Conservation (phyloP, 2,797 vertebrate genomes). For the Malurus leucopterus region DNA sequence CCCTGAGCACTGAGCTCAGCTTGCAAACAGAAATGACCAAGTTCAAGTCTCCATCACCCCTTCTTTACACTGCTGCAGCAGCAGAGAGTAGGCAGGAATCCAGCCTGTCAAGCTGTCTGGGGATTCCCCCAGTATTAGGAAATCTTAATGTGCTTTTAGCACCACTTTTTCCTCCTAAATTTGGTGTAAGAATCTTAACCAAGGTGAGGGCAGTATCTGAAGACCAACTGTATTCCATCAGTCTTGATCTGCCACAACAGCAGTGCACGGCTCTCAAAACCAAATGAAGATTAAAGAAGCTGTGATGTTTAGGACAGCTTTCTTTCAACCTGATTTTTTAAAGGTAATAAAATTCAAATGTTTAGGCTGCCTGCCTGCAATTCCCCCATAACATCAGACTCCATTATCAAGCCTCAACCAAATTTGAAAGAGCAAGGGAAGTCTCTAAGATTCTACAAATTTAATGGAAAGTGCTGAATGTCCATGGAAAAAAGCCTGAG, state of each 20-base stretch:
- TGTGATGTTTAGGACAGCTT: neutral
- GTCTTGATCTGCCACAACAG: neutral
- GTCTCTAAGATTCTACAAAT: neutral
- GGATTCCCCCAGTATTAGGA: neutral
- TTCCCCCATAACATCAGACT: neutral
- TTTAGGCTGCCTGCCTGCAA: neutral
- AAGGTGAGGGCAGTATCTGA: neutral
- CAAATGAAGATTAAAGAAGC: neutral
- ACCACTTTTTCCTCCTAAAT: neutral
- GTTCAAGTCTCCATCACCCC: neutral
- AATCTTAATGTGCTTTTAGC: neutral
- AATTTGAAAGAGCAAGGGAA: neutral
- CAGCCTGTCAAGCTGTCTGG: neutral
- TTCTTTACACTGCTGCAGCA: neutral
- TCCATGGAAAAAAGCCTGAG: neutral
- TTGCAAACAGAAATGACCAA: neutral
- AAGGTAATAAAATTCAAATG: neutral
- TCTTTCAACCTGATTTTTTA: neutral
- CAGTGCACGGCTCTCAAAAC: neutral
- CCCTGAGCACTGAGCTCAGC: neutral
- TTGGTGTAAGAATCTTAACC: neutral
- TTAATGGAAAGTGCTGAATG: neutral
- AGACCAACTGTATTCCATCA: neutral
- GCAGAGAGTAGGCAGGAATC: neutral
- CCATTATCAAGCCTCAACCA: neutral